These are phyloP conservation scores for Conomelus anceps DNA, from an alignment of 2,888 invertebrate species.

Conservation along the genomic window DNA sequence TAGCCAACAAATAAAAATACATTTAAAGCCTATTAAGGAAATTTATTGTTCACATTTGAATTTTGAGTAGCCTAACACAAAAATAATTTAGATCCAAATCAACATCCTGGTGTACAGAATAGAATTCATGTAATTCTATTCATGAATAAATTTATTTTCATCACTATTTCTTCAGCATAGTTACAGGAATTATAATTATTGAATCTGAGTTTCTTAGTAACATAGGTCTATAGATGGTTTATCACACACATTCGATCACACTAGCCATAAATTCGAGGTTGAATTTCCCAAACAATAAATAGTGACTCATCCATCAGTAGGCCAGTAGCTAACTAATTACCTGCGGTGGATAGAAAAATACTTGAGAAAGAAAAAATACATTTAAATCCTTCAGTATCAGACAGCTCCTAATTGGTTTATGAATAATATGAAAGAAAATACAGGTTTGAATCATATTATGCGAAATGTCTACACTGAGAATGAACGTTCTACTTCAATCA, in stretches of 20 bases:
- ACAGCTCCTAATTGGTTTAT: neutral
- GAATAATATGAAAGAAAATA: neutral
- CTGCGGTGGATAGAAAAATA: neutral
- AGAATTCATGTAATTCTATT: no score
- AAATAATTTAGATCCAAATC: no score
- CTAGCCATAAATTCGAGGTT: neutral
- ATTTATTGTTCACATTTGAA: no score
- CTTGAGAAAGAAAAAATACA: neutral
- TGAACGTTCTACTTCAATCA: neutral
- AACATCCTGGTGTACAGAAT: no score
- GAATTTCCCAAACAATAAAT: neutral
- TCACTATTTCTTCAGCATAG: no score
- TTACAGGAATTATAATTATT: no score
- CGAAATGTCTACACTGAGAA: neutral
- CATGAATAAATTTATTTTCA: no score
- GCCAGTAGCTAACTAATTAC: neutral
- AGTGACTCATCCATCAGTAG: neutral
- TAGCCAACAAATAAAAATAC: no score
- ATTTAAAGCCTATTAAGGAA: no score
- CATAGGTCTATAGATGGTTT: neutral
- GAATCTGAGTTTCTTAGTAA: neutral
- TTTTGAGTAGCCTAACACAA: no score
- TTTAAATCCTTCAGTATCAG: neutral
- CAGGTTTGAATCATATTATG: neutral
- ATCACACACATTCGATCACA: neutral